Evolutionary conservation across 2,113 vertebrate species (phyloP), one percentile per base, ranked within the genome.

Genomic region (Gasterosteus nipponicus): DNA sequence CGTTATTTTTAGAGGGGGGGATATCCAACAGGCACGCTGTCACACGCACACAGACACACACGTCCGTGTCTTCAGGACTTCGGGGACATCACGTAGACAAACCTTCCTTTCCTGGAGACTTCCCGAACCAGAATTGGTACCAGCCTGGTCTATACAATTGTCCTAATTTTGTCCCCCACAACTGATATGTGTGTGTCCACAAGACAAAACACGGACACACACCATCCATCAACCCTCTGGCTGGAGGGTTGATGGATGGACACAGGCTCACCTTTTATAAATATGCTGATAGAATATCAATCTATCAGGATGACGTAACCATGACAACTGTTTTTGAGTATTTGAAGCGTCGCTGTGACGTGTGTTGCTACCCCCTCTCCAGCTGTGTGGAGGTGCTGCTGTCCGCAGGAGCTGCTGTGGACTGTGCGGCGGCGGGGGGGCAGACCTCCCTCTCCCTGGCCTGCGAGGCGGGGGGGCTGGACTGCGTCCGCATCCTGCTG

Each of bases 321-420:
- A 6, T 49, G 42, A 44, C 11, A 44, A 44, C 35, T 7, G 35
- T 46, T 26, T 26, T 26, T 26, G 22, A 26, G 11, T 57, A 15
- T 35, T 46, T 14, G 3, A 57, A 22, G 59, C 10, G 1, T 58
- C 3, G 1, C 22, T 26, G 22, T 26, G 7, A 38, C 7, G 35
- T 6, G 35, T 7, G 33, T 35, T 35, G 33, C 3, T 35, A 4
- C 31, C 11, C 12, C 10, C 22, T 76, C 33, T 51, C 7, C 81
- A 99, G 98, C 91, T 97, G 96, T 92, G 94, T 96, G 93, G 94
- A 96, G 93, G 87, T 90, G 92, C 92, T 99, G 92, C 93, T 96
- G 89, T 84, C 93, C 87, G 94, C 93, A 73, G 92, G 93, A 87
- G 95, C 95, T 88, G 89, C 96, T 78, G 92, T 97, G 92, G 94